These are phyloP conservation scores for Rotaria socialis DNA, from an alignment of 2,888 invertebrate genomes.

Conservation along the genomic window DNA sequence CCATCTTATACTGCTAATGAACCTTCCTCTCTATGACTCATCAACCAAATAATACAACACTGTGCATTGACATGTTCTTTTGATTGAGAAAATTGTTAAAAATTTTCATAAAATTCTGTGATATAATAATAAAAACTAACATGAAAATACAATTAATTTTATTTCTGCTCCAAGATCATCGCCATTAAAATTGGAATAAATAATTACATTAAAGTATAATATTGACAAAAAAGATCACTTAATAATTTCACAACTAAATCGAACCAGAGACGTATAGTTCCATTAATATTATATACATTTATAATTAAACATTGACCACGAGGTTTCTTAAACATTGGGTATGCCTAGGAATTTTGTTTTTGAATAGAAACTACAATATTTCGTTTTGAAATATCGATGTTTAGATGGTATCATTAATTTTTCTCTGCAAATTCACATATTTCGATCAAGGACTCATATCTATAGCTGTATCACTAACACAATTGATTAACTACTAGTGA, in stretches of 20 bases:
- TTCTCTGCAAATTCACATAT: too few relatives aligned
- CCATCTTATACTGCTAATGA: conserved; percentile 45
- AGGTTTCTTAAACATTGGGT: conserved; percentile 45
- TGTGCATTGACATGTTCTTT: conserved; percentile 44
- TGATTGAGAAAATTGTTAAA: conserved; percentile 40
- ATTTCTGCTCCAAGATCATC: conserved; percentile 40
- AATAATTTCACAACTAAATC: conserved; percentile 40
- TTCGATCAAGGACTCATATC: too few relatives aligned
- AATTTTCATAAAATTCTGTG: conserved; percentile 40
- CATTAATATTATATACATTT: conserved; percentile 44
- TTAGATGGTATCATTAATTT: too few relatives aligned
- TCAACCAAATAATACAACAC: conserved; percentile 41
- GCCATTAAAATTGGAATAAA: conserved; percentile 41
- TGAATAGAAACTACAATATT: too few relatives aligned
- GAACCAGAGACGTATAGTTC: conserved; percentile 43
- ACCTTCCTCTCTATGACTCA: conserved; percentile 46
- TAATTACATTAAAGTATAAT: conserved; percentile 39
- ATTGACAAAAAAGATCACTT: conserved; percentile 41
- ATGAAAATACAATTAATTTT: background rate
- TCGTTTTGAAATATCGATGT: too few relatives aligned
- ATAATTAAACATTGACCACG: conserved; percentile 46
- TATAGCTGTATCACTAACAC: too few relatives aligned
- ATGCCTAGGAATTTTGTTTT: background rate
- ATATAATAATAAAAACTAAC: background rate
- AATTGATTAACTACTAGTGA: too few relatives aligned